These are phyloP conservation scores for Eurosta solidaginis DNA, from an alignment of 1,140 invertebrate genomes.

Conservation along the genomic window DNA sequence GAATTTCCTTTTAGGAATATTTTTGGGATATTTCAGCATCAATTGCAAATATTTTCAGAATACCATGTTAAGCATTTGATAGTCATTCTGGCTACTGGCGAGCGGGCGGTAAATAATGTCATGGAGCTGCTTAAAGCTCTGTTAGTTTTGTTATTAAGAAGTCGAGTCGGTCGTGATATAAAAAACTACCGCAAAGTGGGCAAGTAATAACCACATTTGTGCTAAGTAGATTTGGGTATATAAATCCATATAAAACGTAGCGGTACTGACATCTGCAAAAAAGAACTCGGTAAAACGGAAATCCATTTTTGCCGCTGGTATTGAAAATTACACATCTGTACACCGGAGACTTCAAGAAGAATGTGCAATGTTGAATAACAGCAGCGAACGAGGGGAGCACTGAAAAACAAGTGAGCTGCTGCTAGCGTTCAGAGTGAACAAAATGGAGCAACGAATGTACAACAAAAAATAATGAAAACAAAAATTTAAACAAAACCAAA, in stretches of 20 bases:
- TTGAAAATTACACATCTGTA: conserved; percentile 3
- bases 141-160: too few relatives aligned
- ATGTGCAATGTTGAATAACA: background rate
- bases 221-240: too few relatives aligned
- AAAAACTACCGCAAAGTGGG: too few relatives aligned
- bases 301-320: conserved; percentile 22
- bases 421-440: conserved; percentile 3
- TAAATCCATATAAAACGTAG: background rate
- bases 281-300: background rate
- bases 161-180: too few relatives aligned
- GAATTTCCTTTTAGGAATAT: too few relatives aligned
- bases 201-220: too few relatives aligned
- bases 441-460: background rate
- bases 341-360: conserved; percentile 8
- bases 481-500: background rate
- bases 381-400: background rate
- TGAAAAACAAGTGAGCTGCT: background rate
- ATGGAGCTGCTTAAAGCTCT: too few relatives aligned
- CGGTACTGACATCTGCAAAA: background rate
- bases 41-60: too few relatives aligned
- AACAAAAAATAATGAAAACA: background rate
- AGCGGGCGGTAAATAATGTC: too few relatives aligned
- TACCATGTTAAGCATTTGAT: too few relatives aligned
- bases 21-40: too few relatives aligned
- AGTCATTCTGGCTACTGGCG: too few relatives aligned